Base-by-base conservation (phyloP, 2,888 invertebrate genomes). In the Machimus rusticus region DNA sequence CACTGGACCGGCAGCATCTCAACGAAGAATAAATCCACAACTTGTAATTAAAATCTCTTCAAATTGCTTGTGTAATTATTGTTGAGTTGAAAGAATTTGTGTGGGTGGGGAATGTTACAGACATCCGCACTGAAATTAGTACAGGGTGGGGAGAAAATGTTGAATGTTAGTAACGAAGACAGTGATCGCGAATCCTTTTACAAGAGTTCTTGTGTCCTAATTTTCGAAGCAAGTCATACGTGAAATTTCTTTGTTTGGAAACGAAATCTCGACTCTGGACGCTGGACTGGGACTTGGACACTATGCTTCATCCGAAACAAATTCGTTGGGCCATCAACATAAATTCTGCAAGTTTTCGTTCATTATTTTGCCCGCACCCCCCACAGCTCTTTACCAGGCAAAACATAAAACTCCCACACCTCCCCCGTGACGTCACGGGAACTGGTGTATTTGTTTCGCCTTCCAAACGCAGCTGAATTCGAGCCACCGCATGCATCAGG, bases 41-140 rank as follows among this genome's bases (percentile, higher is more conserved):
- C 76, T 76, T 37, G 76, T 76, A 76, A 76, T 76, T 76, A 76
- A 76, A 76, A 76, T 76, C 76, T 76, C 76, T 76, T 34, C 76
- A 76, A 34, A 76, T 76, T 76, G 34, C 76, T 76, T 76, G 37
- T 76, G 76, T 37, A 76, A 76, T 76, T 76, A 76, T 76, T 76
- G 76, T 19, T 34, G 19, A 2, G 37, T 37, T 37, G 19, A 76
- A 76, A 16, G 76, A n/a, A 76, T 16, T 74, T 2, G 34, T 34
- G 9, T 23, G 37, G 23, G 37, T 9, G 31, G 37, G 74, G 8
- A 74, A 8, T 74, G 31, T 74, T n/a, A 74, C 3, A 57, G 57
- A 23, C 23, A 28, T 12, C 4, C 12, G 28, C 12, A 28, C 66
- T 12, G 66, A 12, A 66, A 28, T n/a, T 37, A 76, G 76, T 76